Base-by-base conservation (phyloP, 2,113 vertebrate species). In the Chaetodon auriga region DNA sequence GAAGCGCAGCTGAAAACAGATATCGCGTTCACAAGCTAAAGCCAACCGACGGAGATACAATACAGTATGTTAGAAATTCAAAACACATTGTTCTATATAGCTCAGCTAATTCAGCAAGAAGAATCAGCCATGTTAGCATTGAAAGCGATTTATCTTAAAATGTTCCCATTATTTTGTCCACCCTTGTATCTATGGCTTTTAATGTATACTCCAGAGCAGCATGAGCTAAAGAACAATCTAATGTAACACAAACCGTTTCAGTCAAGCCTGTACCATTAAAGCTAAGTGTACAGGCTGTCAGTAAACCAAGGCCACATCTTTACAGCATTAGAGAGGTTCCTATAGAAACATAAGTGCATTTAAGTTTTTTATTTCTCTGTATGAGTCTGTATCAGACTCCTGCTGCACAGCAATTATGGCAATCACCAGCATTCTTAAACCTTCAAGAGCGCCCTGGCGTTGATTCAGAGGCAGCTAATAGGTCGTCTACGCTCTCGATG, bases 241-340 rank as follows among this genome's bases (percentile, higher is more conserved):
- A 68, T 87, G 80, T 80, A 82, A 76, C 63, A 62, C 2, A 0
- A 65, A 36, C 61, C 23, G 9, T 76, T 85, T 86, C 80, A 84
- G 80, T 89, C 85, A 78, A 14, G 55, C 66, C 80, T 62, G 51
- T 48, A 35, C 63, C 70, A 80, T 89, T 86, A 91, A 89, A 78
- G 48, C 68, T 14, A 23, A 68, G 55, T n/a, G 68, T 55, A 73
- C 8, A 38, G 75, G 30, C 71, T 55, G 71, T 75, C 57, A 78
- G 71, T 88, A 81, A 81, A 75, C 70, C 66, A 65, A 77, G 74
- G 84, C 86, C 88, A 86, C 86, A 90, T 88, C 86, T 92, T 93
- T 91, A 91, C 82, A 78, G 64, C 75, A 87, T 92, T 84, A 83
- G 63, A 64, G 38, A 54, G 49, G 86, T 91, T 91, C 65, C 92